Base-by-base conservation (phyloP, 2,113 vertebrate species). In the Xiphorhynchus elegans region DNA sequence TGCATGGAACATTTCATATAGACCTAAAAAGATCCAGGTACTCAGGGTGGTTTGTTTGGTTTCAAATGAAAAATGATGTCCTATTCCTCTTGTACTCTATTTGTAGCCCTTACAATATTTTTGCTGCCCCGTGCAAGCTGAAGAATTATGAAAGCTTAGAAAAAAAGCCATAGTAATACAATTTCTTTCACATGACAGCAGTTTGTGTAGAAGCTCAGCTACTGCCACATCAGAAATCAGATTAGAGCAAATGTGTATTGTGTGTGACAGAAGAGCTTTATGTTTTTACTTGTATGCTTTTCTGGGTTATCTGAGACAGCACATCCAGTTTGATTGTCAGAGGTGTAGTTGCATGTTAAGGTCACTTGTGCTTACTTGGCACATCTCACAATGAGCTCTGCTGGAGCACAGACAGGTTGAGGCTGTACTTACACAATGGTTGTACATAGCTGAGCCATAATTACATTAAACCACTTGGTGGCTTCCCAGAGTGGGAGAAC, bases 401-500 rank as follows among this genome's bases (percentile, higher is more conserved):
- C 82, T 89, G 77, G n/a, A 87, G 84, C 78, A 55, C 25, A 28
- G n/a, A n/a, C 64, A 46, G 39, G 37, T 93, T 46, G 77, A 75
- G 37, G 67, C 72, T 95, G 18, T 50, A 39, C 66, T 90, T 42
- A 17, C 53, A 59, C 64, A 72, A 7, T 0, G 10, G 5, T 2
- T 80, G 17, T 47, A 24, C 40, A 40, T 63, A 78, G 52, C 92
- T 93, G 79, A 84, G 64, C 44, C 47, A 6, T 86, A 92, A 96
- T 95, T 89, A 49, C 40, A 50, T 92, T 78, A 75, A 86, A 75
- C 68, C 80, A 78, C 72, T 69, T 90, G 74, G 73, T 81, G 72
- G 40, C 84, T 84, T 94, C 76, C 82, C 72, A 53, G 87, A 89
- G 52, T 37, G 60, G 88, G 92, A 93, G 68, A 75, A 89, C 84